Percentiles rank a stretch among this genome's conserved stretches.
Evolutionary conservation across 2,797 vertebrate species (phyloP).

Genomic region (Tympanoctomys barrerae): DNA sequence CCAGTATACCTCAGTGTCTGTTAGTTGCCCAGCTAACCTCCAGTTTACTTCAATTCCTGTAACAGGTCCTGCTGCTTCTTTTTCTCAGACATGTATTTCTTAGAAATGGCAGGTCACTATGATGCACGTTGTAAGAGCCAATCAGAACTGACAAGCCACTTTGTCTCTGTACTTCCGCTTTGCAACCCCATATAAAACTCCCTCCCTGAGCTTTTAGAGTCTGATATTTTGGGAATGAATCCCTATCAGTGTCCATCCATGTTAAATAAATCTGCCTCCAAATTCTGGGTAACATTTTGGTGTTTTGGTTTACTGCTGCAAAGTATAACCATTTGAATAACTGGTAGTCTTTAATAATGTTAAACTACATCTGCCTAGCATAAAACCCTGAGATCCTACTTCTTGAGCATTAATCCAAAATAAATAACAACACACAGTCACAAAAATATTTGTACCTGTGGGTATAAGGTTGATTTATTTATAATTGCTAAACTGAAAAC

Average conservation of each 20-base stretch:
- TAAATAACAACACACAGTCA: background rate
- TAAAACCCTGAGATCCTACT: background rate
- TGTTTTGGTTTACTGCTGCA: background rate
- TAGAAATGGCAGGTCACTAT: background rate
- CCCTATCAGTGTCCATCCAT: no score
- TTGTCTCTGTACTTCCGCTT: background rate
- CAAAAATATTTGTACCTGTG: background rate
- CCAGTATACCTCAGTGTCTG: background rate
- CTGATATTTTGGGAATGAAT: no score
- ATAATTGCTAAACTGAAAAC: background rate
- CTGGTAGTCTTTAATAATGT: conserved; percentile 27
- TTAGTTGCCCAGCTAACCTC: background rate
- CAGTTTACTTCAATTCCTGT: background rate
- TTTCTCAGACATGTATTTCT: background rate
- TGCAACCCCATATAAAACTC: background rate
- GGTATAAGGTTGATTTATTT: conserved; percentile 5
- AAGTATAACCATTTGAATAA: background rate
- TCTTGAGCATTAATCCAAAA: background rate
- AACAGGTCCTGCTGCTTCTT: background rate
- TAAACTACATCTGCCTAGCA: background rate
- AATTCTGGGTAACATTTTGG: background rate
- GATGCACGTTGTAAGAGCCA: background rate
- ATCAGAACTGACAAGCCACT: background rate
- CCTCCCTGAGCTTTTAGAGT: no score
- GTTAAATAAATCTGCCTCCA: background rate